Evolutionary conservation across 2,113 vertebrate species (phyloP).

Genomic region (Haemorhous mexicanus): DNA sequence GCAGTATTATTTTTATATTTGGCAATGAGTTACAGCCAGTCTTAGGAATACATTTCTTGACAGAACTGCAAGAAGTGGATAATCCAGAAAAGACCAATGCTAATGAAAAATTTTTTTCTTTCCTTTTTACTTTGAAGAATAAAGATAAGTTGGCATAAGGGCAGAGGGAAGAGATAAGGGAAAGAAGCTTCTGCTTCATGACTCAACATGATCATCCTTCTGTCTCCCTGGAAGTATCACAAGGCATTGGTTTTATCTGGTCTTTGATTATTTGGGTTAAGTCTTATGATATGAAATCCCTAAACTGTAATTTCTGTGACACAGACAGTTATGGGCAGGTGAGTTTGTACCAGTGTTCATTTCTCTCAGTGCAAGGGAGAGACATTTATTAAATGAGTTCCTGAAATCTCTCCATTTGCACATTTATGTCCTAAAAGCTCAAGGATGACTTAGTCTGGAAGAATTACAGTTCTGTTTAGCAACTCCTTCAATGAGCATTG

Average conservation of each 20-base stretch:
- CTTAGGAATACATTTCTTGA: neutral
- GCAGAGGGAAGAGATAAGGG: neutral
- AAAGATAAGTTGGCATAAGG: neutral
- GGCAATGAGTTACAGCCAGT: neutral
- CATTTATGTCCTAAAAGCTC: neutral
- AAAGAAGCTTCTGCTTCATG: neutral
- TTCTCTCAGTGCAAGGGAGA: neutral
- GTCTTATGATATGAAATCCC: neutral
- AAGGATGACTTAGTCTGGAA: neutral
- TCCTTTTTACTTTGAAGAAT: neutral
- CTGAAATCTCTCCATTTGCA: neutral
- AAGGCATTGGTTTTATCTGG: neutral
- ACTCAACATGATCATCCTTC: neutral
- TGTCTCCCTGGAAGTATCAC: neutral
- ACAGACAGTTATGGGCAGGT: neutral
- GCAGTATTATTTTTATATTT: neutral
- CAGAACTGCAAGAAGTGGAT: neutral
- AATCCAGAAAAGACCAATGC: neutral
- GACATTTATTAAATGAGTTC: neutral
- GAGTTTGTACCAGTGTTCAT: neutral
- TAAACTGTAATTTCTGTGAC: neutral
- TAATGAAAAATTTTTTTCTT: neutral
- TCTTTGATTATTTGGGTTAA: neutral
- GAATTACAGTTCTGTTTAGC: neutral
- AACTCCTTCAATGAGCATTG: neutral